Evolutionary conservation across 2,113 vertebrate species (phyloP).

Genomic region (Glaucidium brasilianum): DNA sequence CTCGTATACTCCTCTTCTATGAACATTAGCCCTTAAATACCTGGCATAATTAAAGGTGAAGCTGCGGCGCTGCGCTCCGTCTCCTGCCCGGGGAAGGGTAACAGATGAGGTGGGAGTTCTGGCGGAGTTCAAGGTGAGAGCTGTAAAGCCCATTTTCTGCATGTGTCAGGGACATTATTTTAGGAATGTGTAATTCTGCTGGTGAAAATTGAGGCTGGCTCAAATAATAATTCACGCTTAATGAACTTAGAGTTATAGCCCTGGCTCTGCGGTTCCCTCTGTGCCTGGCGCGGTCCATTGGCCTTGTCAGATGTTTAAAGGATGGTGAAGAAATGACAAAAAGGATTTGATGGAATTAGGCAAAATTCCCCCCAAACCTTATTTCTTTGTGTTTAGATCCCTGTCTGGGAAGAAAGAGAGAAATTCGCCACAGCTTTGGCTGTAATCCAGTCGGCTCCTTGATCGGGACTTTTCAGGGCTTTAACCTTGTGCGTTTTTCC

Average conservation of each 20-base stretch:
- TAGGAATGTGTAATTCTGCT: conserved; percentile 63
- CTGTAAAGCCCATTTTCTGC: conserved; percentile 66
- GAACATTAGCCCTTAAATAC: conserved; percentile 62
- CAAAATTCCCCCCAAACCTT: neutral
- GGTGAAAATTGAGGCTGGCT: conserved; percentile 66
- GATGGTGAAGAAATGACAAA: conserved; percentile 59
- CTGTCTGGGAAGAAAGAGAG: conserved; percentile 30
- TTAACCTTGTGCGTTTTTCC: conserved; percentile 43
- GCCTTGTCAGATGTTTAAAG: conserved; percentile 65
- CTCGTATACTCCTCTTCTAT: conserved; percentile 57
- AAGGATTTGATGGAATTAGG: conserved; percentile 54
- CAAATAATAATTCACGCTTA: conserved; percentile 74
- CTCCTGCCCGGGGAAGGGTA: conserved; percentile 52
- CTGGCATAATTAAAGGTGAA: conserved; percentile 63
- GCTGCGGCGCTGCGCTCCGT: neutral
- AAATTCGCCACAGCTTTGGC: conserved; percentile 39
- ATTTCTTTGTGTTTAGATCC: conserved; percentile 49
- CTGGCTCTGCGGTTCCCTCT: conserved; percentile 33
- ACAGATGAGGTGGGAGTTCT: conserved; percentile 67
- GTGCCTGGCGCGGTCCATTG: conserved; percentile 27
- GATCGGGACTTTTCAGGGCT: conserved; percentile 36
- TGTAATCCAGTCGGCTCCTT: conserved; percentile 26
- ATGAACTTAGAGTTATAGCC: conserved; percentile 70
- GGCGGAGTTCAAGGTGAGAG: conserved; percentile 71
- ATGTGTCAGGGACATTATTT: conserved; percentile 70